Evolutionary conservation across 2,797 vertebrate genomes (phyloP), one percentile per base, ranked within the genome.

Genomic region (Microhierax caerulescens): DNA sequence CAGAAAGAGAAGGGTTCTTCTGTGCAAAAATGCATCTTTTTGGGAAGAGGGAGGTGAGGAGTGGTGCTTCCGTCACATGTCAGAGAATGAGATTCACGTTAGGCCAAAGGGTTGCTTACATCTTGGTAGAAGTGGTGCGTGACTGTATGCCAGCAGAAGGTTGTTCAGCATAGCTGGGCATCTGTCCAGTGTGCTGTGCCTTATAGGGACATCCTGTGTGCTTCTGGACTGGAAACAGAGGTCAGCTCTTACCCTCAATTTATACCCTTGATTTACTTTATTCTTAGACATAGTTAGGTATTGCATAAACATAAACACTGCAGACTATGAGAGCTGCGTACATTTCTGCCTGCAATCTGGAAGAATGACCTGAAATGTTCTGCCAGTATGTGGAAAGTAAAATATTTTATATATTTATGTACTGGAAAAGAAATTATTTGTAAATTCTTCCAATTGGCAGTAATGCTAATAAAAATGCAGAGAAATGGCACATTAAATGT

Each of bases 391-490:
- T 59, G 22, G 51, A 67, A 85, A 93, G 56, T 63, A 77, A 93
- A 93, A 77, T 83, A 83, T 80, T 91, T 80, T 70, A 77, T 70
- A 54, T 61, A 88, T 85, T 95, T 91, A 83, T 80, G 64, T 80
- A 45, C 82, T 87, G 75, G 79, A 28, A 70, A 93, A 41, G 51
- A 54, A 77, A 77, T 95, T 74, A 80, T 94, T 95, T 80, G 94
- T 93, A 83, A 83, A 95, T 95, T 83, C 72, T 72, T 88, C 82
- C 85, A 90, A 9, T 37, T 95, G 91, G 91, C 94, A 96, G 68
- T 34, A 45, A 67, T 10, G 60, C 60, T 85, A 92, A 95, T 91
- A 95, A 94, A 93, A 93, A 60, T 4, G 1, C 81, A 24, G 28
- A 56, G 72, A 91, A 95, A 80, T 91, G 88, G 79, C 92, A 93